phyloP scores from a whole-genome alignment of 2,797 vertebrate species.

The Falco cherrug region DNA sequence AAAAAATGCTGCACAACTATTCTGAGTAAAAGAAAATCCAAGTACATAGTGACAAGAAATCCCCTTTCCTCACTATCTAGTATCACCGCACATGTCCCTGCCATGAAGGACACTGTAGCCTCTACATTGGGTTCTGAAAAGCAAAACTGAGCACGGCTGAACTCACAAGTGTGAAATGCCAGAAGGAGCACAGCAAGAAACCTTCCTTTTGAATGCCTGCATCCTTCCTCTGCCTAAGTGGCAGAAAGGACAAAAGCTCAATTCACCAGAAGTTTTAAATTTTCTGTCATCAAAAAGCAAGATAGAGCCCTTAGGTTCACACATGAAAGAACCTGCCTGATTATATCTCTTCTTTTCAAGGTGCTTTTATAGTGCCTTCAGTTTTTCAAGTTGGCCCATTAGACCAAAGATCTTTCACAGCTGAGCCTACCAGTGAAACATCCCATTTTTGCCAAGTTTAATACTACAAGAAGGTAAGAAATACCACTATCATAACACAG shows the following conservation, averaged over 20 bases:
- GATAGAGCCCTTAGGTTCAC: not conserved
- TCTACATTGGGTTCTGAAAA: not conserved
- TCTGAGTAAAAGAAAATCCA: not conserved
- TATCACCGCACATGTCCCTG: not conserved
- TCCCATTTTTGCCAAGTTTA: not conserved
- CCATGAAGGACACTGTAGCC: rapidly evolving
- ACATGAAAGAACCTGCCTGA: not conserved
- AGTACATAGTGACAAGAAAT: not conserved
- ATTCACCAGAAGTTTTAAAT: not conserved
- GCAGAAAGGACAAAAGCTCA: not conserved
- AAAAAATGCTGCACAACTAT: not conserved
- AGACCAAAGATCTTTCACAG: not conserved
- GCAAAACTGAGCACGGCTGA: not conserved
- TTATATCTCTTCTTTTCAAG: not conserved
- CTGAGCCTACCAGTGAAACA: not conserved
- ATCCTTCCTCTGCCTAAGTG: not conserved
- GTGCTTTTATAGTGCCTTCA: not conserved
- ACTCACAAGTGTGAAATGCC: not conserved
- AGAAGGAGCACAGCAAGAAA: not conserved
- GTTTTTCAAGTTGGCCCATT: not conserved
- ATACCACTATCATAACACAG: not conserved
- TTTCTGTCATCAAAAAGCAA: not conserved
- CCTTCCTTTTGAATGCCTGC: not conserved
- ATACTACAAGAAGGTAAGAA: not conserved
- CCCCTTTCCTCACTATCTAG: not conserved